Base-by-base conservation (phyloP, 1,140 invertebrate genomes). In the Metaphire vulgaris region DNA sequence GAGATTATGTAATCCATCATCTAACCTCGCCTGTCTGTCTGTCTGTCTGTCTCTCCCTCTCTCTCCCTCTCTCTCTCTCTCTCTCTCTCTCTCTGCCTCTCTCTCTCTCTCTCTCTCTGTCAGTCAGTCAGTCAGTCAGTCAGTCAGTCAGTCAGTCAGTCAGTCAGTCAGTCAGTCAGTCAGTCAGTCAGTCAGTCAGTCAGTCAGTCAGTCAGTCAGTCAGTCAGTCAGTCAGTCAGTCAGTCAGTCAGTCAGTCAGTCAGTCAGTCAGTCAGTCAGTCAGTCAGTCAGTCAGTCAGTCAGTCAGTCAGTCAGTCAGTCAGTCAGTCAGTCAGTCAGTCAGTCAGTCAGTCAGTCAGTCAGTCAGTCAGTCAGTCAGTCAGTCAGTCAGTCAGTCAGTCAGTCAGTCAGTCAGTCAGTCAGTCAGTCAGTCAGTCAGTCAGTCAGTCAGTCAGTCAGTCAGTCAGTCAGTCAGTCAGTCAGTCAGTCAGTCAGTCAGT, bases 221-320 rank as follows among this genome's bases (percentile, higher is more conserved):
- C 68, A 12, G 68, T 69, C 68, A 12, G 6, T 69, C 32, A 12
- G 6, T 33, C 68, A 56, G 41, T 56, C 21, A 56, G 41, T 56
- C 41, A 56, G 41, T 56, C 68, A 69, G 68, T 69, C 68, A 69
- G 68, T 69, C 68, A 69, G 68, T 69, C 68, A 69, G 68, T 69
- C 68, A 69, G 68, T 69, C 68, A 69, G 68, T 69, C 68, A 69
- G 68, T 69, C 68, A 69, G 68, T 69, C 68, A 69, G 68, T 69
- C 68, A 69, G 68, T 69, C 68, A 69, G 68, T 69, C 68, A 69
- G 68, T 69, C 68, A 69, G 68, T 69, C 68, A 69, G 68, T 6
- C 68, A 69, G 68, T 69, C 68, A 69, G 68, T 69, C 68, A 69
- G 68, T 6, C 68, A 69, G 68, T 69, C 68, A 69, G 68, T 69